Conservation (phyloP, 2,888 invertebrate genomes). For the Hyles lineata region DNA sequence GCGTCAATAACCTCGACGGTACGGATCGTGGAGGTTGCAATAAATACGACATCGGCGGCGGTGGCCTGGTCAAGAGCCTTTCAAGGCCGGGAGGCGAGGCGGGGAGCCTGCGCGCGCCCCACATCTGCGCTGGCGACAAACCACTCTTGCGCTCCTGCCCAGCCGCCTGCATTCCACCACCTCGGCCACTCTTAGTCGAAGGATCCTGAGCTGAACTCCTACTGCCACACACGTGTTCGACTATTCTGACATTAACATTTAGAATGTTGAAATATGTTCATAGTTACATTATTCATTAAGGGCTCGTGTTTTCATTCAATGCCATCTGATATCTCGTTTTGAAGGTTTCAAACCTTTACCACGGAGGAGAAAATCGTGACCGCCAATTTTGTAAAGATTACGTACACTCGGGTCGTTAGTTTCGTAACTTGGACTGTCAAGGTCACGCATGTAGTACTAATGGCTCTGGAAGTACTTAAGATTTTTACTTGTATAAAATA, state of each 20-base stretch:
- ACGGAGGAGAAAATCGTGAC: conserved; percentile 69
- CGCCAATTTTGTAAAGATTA: conserved; percentile 69
- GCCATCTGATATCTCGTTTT: conserved; percentile 45
- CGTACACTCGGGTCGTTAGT: conserved; percentile 67
- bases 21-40: conserved; percentile 84
- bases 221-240: not conserved
- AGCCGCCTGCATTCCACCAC: conserved; percentile 72
- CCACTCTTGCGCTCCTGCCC: conserved; percentile 69
- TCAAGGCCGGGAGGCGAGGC: conserved; percentile 83
- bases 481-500: not conserved
- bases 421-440: conserved; percentile 74
- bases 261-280: not conserved
- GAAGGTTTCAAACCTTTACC: conserved; percentile 45
- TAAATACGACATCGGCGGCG: conserved; percentile 81
- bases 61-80: conserved; percentile 85
- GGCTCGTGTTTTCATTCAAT: conserved; percentile 35
- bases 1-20: conserved; percentile 83
- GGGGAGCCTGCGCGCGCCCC: conserved; percentile 76
- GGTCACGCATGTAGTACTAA: conserved; percentile 64
- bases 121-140: conserved; percentile 71
- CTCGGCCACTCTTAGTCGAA: conserved; percentile 50
- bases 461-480: conserved; percentile 43
- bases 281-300: conserved; percentile 20
- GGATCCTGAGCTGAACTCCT: not conserved
- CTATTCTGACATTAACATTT: not conserved